Conservation (phyloP, 2,113 vertebrate species). For the Seriola aureovittata region DNA sequence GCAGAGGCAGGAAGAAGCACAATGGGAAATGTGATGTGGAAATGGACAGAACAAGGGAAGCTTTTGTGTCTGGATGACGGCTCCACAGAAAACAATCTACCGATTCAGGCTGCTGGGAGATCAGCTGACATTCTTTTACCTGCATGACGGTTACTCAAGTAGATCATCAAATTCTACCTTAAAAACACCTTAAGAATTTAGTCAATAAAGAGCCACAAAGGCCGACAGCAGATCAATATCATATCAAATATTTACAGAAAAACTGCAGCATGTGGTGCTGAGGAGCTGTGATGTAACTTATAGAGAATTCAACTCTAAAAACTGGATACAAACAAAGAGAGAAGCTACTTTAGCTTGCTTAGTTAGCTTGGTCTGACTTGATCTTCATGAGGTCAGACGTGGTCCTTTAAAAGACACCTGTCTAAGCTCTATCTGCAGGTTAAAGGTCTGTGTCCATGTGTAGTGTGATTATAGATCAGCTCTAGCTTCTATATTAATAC, state of each 20-base stretch:
- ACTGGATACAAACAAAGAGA: no score
- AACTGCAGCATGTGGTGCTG: not conserved
- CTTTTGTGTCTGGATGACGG: slow-evolving; percentile 12
- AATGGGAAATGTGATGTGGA: slow-evolving; percentile 51
- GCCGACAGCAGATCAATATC: slow-evolving; percentile 6
- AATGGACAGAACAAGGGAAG: slow-evolving; percentile 23
- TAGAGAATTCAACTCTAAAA: not conserved
- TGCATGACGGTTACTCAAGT: no score
- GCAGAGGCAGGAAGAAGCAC: slow-evolving; percentile 22
- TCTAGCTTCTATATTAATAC: no score
- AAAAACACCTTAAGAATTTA: not conserved
- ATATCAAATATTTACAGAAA: not conserved
- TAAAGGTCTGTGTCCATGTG: no score
- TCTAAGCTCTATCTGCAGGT: not conserved
- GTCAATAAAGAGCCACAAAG: slow-evolving; percentile 3
- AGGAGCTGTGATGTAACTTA: no score
- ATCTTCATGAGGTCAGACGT: not conserved
- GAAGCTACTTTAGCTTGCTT: no score
- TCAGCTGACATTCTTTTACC: no score
- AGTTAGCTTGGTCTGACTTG: no score
- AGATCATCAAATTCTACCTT: no score
- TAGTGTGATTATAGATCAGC: no score
- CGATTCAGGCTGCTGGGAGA: no score
- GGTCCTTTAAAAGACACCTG: not conserved
- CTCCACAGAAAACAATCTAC: no score